Percentiles rank a stretch among this genome's conserved stretches.
phyloP scores from a whole-genome alignment of 2,888 invertebrate genomes.

The Caradrina kadenii region DNA sequence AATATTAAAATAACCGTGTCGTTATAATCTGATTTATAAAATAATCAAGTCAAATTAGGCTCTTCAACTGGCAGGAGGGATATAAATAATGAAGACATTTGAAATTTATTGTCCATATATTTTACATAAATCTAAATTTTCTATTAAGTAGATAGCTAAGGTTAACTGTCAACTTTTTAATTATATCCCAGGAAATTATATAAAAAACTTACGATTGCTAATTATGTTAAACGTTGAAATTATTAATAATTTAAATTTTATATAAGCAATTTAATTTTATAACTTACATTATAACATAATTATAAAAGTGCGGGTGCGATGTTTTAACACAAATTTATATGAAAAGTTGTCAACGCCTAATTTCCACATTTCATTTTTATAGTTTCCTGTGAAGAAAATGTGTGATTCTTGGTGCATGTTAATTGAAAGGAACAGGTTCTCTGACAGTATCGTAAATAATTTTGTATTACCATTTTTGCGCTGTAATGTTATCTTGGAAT shows the following conservation, averaged over 20 bases:
- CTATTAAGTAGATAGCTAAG: conserved; percentile 10
- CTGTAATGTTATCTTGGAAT: conserved; percentile 14
- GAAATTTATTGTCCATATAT: conserved; percentile 50
- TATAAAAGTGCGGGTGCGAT: conserved; percentile 30
- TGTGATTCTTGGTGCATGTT: not conserved
- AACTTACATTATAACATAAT: conserved; percentile 1
- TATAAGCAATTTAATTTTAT: conserved; percentile 11
- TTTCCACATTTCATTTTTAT: conserved; percentile 19
- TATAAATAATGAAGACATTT: conserved; percentile 44
- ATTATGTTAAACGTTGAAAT: conserved; percentile 39
- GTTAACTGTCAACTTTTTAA: conserved; percentile 37
- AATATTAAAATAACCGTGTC: conserved; percentile 5
- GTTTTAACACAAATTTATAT: conserved; percentile 18
- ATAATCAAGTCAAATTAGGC: conserved; percentile 36
- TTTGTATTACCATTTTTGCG: conserved; percentile 37
- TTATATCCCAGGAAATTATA: conserved; percentile 50
- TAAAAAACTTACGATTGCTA: conserved; percentile 19
- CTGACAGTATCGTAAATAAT: conserved; percentile 30
- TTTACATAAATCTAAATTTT: conserved; percentile 53
- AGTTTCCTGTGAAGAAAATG: conserved; percentile 30
- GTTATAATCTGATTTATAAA: conserved; percentile 16
- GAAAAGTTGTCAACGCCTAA: not conserved
- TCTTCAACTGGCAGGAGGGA: conserved; percentile 11
- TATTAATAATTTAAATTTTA: conserved; percentile 18
- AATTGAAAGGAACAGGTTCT: conserved; percentile 30